Evolutionary conservation across 2,797 vertebrate species (phyloP), one percentile per base, ranked within the genome.

Genomic region (Nannoperca obscura): DNA sequence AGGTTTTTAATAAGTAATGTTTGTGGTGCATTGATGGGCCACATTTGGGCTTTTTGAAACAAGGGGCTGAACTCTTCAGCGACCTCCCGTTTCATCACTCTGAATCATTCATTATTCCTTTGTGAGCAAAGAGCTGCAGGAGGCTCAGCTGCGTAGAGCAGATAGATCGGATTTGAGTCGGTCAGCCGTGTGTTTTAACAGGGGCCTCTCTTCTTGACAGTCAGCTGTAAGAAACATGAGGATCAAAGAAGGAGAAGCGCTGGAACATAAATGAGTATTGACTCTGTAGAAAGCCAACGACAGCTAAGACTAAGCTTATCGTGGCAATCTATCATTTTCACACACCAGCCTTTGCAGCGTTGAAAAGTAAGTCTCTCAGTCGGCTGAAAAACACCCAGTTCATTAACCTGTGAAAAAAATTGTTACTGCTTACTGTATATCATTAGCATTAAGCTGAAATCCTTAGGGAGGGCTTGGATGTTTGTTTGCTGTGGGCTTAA

Each of bases 391-490:
- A 81, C 69, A 70, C 19, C 34, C 70, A 74, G 78, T 79, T 90
- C 80, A 84, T 89, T 87, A 89, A 91, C 85, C 86, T 85, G 81
- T 71, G 47, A 13, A 49, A 60, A 64, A 78, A 69, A 71, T 17
- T 44, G 46, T 63, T 65, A 50, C 52, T 69, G 71, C 67, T 80
- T 68, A 71, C 76, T 85, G 86, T 86, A 83, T 82, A 81, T 85
- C 82, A 87, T 91, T 90, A 89, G 78, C 83, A 84, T 86, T 88
- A 81, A 89, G 81, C 81, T 81, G 44, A 46, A 75, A 69, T 89
- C 88, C 78, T 69, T 1, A 36, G 78, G 83, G 86, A 81, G 71
- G 65, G 65, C 59, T 88, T 40, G 70, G 47, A 72, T 88, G 82
- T 88, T 88, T 88, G 81, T 89, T 89, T 89, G 75, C 86, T 58